phyloP scores from a whole-genome alignment of 2,113 vertebrate genomes.

The Ictidomys tridecemlineatus region DNA sequence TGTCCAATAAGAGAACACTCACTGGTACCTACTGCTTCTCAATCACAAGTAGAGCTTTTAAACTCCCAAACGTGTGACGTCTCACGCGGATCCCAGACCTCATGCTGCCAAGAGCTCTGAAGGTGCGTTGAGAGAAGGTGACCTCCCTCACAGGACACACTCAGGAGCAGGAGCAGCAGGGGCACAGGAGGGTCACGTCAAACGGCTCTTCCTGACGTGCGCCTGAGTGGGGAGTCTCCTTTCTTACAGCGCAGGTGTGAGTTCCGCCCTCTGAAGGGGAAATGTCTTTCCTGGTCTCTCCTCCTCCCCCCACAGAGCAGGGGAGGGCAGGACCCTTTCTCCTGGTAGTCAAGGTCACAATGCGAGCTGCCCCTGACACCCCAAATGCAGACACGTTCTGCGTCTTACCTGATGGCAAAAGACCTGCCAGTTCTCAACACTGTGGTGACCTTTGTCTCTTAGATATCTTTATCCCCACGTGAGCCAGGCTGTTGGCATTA shows the following conservation, averaged over 20 bases:
- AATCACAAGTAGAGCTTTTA: background rate
- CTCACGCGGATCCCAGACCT: background rate
- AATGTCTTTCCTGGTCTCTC: background rate
- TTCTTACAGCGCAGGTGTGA: rapidly evolving
- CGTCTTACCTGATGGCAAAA: background rate
- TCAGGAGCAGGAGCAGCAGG: too few relatives aligned
- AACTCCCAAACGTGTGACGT: background rate
- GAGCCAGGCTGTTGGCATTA: background rate
- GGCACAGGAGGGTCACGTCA: too few relatives aligned
- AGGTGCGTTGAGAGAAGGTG: background rate
- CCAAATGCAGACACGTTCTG: background rate
- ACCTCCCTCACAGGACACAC: too few relatives aligned
- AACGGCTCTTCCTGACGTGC: too few relatives aligned
- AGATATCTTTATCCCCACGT: background rate
- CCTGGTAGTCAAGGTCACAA: background rate
- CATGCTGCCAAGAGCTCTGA: too few relatives aligned
- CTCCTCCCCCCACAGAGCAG: background rate
- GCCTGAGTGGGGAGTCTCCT: too few relatives aligned
- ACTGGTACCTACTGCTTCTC: background rate
- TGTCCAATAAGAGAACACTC: background rate
- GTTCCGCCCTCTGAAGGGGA: background rate
- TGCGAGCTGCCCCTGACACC: background rate
- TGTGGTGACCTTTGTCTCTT: background rate
- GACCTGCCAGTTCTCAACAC: background rate
- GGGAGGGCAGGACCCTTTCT: rapidly evolving